phyloP scores from a whole-genome alignment of 2,113 vertebrate genomes.

The Corythornis vintsioides region DNA sequence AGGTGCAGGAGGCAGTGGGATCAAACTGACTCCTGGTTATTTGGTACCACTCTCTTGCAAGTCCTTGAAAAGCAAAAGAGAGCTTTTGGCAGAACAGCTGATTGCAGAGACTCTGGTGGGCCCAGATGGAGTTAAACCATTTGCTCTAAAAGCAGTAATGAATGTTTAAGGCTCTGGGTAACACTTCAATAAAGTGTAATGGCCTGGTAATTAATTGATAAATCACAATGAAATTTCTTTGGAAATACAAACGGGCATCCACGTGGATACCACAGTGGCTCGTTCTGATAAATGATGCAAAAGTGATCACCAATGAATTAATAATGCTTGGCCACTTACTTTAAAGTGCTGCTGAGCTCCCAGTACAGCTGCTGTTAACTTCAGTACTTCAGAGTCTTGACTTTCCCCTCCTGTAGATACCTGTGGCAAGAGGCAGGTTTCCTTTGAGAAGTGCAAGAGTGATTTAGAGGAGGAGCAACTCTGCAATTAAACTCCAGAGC shows the following conservation, averaged over 20 bases:
- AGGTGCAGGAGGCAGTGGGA: background rate
- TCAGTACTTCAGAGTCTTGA: background rate
- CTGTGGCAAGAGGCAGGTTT: background rate
- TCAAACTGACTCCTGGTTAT: background rate
- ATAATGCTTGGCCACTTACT: conserved; percentile 4
- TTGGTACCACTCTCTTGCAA: background rate
- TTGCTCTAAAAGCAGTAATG: background rate
- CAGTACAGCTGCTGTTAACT: background rate
- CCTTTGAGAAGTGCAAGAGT: background rate
- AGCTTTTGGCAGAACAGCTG: background rate
- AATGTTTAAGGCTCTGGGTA: background rate
- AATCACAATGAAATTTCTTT: background rate
- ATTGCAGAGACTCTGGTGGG: background rate
- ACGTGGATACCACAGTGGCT: background rate
- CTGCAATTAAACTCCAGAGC: background rate
- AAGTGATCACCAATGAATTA: background rate
- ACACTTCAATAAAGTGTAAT: background rate
- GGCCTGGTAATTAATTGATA: background rate
- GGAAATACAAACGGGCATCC: background rate
- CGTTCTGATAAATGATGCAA: background rate
- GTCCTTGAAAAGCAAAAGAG: background rate
- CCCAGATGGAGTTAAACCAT: background rate
- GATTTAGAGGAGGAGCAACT: background rate
- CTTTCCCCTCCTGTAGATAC: background rate
- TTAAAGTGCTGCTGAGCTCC: background rate